Evolutionary conservation across 2,888 invertebrate genomes (phyloP), one percentile per base, ranked within the genome.

Genomic region (Rotaria macrura): DNA sequence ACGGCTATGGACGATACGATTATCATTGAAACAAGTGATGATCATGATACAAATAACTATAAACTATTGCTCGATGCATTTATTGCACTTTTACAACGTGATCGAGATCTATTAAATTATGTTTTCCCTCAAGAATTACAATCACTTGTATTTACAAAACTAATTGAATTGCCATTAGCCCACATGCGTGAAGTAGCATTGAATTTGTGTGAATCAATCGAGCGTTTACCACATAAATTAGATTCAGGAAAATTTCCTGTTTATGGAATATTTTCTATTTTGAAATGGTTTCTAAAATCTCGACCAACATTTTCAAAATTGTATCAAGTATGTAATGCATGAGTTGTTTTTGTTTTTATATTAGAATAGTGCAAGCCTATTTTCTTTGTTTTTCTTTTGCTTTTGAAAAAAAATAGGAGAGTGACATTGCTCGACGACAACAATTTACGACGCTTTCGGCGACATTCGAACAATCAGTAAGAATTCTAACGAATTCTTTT

Each of bases 381-480:
- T n/a, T n/a, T n/a, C n/a, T n/a, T n/a, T n/a, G n/a, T n/a, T 47
- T 12, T 47, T 47, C 47, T 47, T 47, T 47, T 47, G 6, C 14
- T 47, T 47, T 47, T 47, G 14, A 9, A 47, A 25, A n/a, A n/a
- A n/a, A n/a, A n/a, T n/a, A 79, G 79, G 43, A 79, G n/a, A 79
- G 79, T 79, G 79, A 79, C 43, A 1, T 23, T 43, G 79, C 79
- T 43, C 79, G 79, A 34, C 25, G 79, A 43, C 79, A 79, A 79
- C 79, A 79, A 43, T 79, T 79, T 40, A 79, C 79, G 4, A 79
- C 79, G 12, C 43, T 79, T 10, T 79, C 79, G 2, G 79, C 79
- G n/a, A 79, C 79, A 79, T 79, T 79, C n/a, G 79, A 79, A 43
- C 79, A 79, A 79, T 43, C 79, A 43, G 79, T 79, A 79, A 79